phyloP scores from a whole-genome alignment of 1,140 invertebrate genomes.

The Octopus bimaculoides region DNA sequence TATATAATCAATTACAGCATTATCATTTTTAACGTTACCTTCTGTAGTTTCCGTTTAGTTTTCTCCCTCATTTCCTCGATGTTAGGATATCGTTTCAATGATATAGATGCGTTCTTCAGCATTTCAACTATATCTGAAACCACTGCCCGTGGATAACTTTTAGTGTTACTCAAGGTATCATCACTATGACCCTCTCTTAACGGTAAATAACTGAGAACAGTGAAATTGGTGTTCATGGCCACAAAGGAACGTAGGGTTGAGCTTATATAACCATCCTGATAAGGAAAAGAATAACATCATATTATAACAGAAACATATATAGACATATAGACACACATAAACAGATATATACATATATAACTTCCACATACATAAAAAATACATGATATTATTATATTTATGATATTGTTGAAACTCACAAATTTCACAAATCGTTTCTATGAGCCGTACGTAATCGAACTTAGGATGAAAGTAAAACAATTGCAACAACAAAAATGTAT shows the following conservation, averaged over 20 bases:
- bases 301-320: background rate
- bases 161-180: background rate
- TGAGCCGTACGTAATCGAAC: too few relatives aligned
- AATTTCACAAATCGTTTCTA: too few relatives aligned
- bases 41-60: constrained; percentile 9
- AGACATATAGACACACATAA: constrained; percentile 1
- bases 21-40: background rate
- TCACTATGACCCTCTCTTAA: background rate
- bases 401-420: too few relatives aligned
- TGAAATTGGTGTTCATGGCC: constrained; percentile 47
- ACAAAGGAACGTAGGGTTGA: constrained; percentile 31
- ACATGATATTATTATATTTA: too few relatives aligned
- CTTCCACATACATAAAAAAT: background rate
- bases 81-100: constrained; percentile 9
- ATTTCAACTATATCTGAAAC: constrained; percentile 31
- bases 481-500: too few relatives aligned
- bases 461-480: too few relatives aligned
- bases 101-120: constrained; percentile 12
- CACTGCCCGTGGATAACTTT: constrained; percentile 19
- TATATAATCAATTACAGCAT: too few relatives aligned
- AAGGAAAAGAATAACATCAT: background rate
- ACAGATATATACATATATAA: background rate
- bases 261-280: constrained; percentile 36
- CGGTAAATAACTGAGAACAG: constrained; percentile 11
- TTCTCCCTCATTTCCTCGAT: constrained; percentile 13